Base-by-base conservation (phyloP, 2,113 vertebrate genomes). In the Nesoenas mayeri region DNA sequence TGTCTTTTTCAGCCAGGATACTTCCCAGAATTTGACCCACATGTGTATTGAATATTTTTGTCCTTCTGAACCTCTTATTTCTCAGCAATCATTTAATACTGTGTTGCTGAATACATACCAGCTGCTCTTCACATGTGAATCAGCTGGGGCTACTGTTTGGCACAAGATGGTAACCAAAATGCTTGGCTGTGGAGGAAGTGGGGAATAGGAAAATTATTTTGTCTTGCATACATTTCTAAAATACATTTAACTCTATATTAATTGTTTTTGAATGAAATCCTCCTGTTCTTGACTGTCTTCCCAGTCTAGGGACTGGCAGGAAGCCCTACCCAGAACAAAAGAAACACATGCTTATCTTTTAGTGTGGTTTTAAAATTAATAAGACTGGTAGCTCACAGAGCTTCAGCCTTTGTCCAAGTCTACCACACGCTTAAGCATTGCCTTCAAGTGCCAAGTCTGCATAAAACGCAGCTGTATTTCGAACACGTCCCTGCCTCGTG, bases 241-340 rank as follows among this genome's bases (percentile, higher is more conserved):
- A 81, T 91, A 74, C 21, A 48, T 94, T 80, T 91, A 85, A 83
- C 62, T 93, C n/a, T 79, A 20, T 92, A 79, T 94, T 95, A 80
- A 79, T 94, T 89, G 88, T 78, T 56, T 62, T 74, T 15, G 5
- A 79, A 70, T 84, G 79, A 96, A 95, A 90, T 87, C 61, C 54
- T 91, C 90, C n/a, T 77, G 50, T 93, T 96, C 88, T 79, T 88
- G 88, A 81, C 91, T 95, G 36, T 83, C 85, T 94, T 91, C 84
- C 85, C 72, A 62, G 78, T 92, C 79, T 75, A 25, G 29, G 86
- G 40, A 32, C 80, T 94, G 88, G 80, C 74, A 93, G 58, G 48
- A 18, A 42, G 62, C 85, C 66, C 31, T 81, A 1, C 15, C 28
- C 20, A 70, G 44, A 79, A 77, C 36, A 73, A 67, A 86, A 34